A percentile compares a stretch with the other conserved stretches of the same genome.
Conservation (phyloP, 2,113 vertebrate species). For the Callopanchax toddi region DNA sequence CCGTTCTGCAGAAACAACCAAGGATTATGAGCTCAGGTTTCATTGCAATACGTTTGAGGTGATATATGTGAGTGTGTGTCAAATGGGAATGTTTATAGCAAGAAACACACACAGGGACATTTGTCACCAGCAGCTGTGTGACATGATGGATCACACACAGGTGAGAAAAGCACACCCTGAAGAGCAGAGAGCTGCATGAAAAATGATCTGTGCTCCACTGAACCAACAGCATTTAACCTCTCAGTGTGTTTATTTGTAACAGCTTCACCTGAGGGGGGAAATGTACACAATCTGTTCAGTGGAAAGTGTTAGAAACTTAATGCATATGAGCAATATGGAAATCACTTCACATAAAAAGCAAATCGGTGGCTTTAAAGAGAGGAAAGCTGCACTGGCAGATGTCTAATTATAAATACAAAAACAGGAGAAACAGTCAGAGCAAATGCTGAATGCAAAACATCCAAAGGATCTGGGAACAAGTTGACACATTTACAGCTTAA, state of each 20-base stretch:
- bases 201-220: slow-evolving; percentile 40
- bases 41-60: neutral
- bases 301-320: neutral
- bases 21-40: slow-evolving; percentile 11
- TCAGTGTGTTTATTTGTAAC: slow-evolving; percentile 6
- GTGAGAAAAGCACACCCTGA: slow-evolving; percentile 38
- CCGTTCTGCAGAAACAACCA: neutral
- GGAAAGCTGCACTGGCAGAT: neutral
- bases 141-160: slow-evolving; percentile 49
- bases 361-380: neutral
- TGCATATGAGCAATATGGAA: neutral
- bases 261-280: slow-evolving; percentile 9
- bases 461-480: slow-evolving; percentile 15
- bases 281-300: neutral
- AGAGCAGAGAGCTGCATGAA: slow-evolving; percentile 48
- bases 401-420: neutral
- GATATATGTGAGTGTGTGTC: slow-evolving; percentile 4
- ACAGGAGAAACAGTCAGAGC: too few species aligned
- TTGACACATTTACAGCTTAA: neutral
- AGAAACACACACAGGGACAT: slow-evolving; percentile 31
- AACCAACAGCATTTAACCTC: slow-evolving; percentile 38
- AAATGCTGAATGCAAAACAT: slow-evolving; percentile 41
- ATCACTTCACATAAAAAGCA: neutral
- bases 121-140: slow-evolving; percentile 45
- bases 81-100: slow-evolving; percentile 26